phyloP scores from a whole-genome alignment of 2,797 vertebrate genomes.

The Anniella stebbinsi region DNA sequence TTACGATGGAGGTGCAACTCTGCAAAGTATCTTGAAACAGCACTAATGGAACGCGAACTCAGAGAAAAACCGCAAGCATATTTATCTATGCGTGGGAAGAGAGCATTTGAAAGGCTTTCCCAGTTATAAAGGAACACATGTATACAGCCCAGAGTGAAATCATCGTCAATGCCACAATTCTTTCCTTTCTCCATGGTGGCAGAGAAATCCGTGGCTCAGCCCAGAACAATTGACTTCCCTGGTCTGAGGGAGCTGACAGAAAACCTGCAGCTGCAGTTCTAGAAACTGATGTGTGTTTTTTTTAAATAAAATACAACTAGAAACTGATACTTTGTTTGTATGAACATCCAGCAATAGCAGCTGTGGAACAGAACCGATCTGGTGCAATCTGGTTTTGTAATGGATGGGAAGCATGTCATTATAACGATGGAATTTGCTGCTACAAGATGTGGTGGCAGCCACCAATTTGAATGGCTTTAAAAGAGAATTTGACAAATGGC shows the following conservation, averaged over 20 bases:
- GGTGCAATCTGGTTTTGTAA: not conserved
- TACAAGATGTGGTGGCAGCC: not conserved
- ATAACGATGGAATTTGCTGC: not conserved
- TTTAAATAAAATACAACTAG: not conserved
- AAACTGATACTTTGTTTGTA: not conserved
- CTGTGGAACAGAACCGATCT: not conserved
- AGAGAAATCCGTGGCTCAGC: not conserved
- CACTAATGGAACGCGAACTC: too few relatives aligned
- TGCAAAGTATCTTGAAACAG: too few relatives aligned
- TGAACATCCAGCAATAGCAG: not conserved
- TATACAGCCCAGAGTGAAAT: not conserved
- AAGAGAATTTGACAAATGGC: not conserved
- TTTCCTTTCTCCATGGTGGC: not conserved
- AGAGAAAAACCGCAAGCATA: not conserved
- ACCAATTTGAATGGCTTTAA: not conserved
- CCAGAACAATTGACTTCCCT: not conserved
- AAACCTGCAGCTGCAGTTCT: constrained; percentile 1
- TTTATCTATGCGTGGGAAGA: not conserved
- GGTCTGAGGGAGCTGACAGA: too few relatives aligned
- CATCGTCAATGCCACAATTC: not conserved
- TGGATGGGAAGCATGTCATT: not conserved
- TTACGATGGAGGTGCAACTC: too few relatives aligned
- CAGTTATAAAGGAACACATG: not conserved
- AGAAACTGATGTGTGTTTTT: not conserved
- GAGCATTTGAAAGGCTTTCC: not conserved